These are phyloP conservation scores for Neoniphon sammara DNA, from an alignment of 2,797 vertebrate species.

Conservation along the genomic window DNA sequence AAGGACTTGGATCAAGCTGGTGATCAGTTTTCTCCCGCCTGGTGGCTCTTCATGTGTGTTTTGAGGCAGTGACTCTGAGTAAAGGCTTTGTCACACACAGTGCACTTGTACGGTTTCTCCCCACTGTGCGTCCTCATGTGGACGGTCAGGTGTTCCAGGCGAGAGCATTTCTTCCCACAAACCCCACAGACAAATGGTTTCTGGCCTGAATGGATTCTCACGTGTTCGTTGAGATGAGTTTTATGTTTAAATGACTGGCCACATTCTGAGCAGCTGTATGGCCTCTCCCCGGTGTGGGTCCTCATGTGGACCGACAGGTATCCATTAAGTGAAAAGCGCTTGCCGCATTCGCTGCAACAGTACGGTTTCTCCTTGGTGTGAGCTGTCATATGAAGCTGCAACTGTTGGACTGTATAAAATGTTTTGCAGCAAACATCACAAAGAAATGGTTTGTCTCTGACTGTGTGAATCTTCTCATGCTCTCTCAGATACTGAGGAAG, in stretches of 20 bases:
- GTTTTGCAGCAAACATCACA: conserved; percentile 76
- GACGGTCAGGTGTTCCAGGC: conserved; percentile 56
- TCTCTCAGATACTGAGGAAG: conserved; percentile 53
- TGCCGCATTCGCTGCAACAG: conserved; percentile 59
- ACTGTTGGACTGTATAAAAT: conserved; percentile 64
- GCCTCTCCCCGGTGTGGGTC: conserved; percentile 66
- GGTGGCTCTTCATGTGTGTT: conserved; percentile 70
- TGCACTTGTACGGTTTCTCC: conserved; percentile 70
- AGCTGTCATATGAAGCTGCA: conserved; percentile 64
- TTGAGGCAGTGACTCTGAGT: conserved; percentile 75
- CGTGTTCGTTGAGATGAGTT: conserved; percentile 60
- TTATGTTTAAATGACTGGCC: conserved; percentile 69
- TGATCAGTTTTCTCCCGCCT: not conserved
- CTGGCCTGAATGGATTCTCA: conserved; percentile 56
- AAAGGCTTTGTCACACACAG: conserved; percentile 63
- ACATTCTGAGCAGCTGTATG: conserved; percentile 67
- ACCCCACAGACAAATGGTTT: conserved; percentile 58
- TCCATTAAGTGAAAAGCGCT: conserved; percentile 53
- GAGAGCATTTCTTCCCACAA: conserved; percentile 71
- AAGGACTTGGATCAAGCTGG: no score
- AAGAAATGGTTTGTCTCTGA: conserved; percentile 57
- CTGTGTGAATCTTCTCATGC: conserved; percentile 70
- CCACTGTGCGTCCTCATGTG: conserved; percentile 75
- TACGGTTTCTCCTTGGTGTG: conserved; percentile 63
- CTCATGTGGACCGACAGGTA: conserved; percentile 55